Conservation (phyloP, 2,113 vertebrate genomes). For the Donacobius atricapilla region DNA sequence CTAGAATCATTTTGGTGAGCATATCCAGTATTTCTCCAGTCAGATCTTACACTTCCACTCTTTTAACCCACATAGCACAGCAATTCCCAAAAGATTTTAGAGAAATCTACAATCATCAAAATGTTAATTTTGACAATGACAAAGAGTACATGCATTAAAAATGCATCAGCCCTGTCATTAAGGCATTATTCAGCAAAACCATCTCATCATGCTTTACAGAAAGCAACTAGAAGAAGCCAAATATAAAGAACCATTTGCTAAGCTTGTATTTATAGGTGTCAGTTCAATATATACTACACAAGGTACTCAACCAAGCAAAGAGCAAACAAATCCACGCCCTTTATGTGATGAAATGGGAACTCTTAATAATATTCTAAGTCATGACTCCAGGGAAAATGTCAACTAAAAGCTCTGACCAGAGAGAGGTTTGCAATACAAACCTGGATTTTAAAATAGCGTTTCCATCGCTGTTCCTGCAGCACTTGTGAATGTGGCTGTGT, state of each 20-base stretch:
- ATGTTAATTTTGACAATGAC: conserved; percentile 50
- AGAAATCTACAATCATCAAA: conserved; percentile 51
- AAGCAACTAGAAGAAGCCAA: background rate
- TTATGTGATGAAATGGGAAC: conserved; percentile 19
- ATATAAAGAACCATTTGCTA: conserved; percentile 7
- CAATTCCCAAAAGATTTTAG: background rate
- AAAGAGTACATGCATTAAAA: conserved; percentile 47
- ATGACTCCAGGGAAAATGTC: conserved; percentile 19
- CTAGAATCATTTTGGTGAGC: background rate
- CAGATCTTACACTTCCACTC: background rate
- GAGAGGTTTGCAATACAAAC: conserved; percentile 55
- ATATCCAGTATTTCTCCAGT: background rate
- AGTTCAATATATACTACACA: background rate
- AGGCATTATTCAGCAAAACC: conserved; percentile 54
- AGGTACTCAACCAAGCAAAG: conserved; percentile 14
- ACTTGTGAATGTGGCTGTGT: background rate
- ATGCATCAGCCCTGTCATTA: conserved; percentile 48
- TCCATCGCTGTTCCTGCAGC: conserved; percentile 6
- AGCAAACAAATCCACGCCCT: conserved; percentile 8
- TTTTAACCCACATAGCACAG: background rate
- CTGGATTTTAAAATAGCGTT: conserved; percentile 28
- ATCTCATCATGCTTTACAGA: conserved; percentile 26
- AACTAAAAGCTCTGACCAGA: conserved; percentile 41
- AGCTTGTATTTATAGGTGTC: background rate
- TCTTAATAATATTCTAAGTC: conserved; percentile 28